Base-by-base conservation (phyloP, 2,888 invertebrate species). In the Merodon equestris region DNA sequence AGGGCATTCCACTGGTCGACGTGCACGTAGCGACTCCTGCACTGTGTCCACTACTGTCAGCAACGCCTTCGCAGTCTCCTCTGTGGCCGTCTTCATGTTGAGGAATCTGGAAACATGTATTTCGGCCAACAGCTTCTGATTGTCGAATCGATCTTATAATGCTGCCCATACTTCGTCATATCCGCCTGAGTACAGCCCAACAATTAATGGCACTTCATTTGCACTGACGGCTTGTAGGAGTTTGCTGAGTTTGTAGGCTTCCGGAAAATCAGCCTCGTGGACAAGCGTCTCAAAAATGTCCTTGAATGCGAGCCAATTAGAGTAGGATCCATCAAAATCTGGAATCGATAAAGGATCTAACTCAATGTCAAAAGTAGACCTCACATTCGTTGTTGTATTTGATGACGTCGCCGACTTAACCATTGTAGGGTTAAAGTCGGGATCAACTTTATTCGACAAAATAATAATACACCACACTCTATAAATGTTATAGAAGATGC, bases 91-190 rank as follows among this genome's bases (percentile, higher is more conserved):
- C 36, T 47, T 51, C 1, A 81, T 27, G 27, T 27, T 27, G 27
- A 7, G 3, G 7, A 27, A 27, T 27, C 27, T 27, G 0, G 67
- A 56, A 9, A 74, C 67, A n/a, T 75, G 81, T 9, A 73, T 70
- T 50, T 81, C 68, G 14, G 68, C 58, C 42, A 79, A 47, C 14
- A 58, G 68, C 42, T 45, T 63, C n/a, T 10, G 34, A 36, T 66
- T 79, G 40, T 70, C 70, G 9, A 60, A 79, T 0, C 79, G 54
- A 12, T 58, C 45, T 45, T 60, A 64, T 10, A 68, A 34, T 9
- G 60, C 64, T 17, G 60, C 34, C 70, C 73, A 73, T 5, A 81
- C 73, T 13, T 73, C 70, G 3, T 64, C 17, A 51, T 70, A 74
- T 0, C 68, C 63, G 1, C 79, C 63, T 1, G 68, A 66, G 14